Evolutionary conservation across 2,888 invertebrate species (phyloP), one percentile per base, ranked within the genome.

Genomic region (Electrophaes corylata): DNA sequence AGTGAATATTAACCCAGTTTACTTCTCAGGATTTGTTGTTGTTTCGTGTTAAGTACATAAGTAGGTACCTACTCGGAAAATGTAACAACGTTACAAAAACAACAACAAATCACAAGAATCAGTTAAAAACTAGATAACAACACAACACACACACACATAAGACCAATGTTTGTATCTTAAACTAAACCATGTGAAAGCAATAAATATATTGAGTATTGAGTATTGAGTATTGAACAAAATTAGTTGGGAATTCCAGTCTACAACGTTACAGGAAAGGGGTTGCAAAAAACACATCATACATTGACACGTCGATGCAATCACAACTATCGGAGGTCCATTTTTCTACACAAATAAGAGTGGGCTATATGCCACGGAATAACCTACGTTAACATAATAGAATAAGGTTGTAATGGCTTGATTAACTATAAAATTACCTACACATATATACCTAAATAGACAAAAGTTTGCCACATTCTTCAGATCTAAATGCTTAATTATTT

Each of bases 191-290:
- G n/a, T n/a, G n/a, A n/a, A n/a, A n/a, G n/a, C n/a, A n/a, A n/a
- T n/a, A n/a, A n/a, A n/a, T n/a, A n/a, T n/a, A n/a, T n/a, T n/a
- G n/a, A n/a, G n/a, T n/a, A n/a, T n/a, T n/a, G n/a, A n/a, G n/a
- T n/a, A n/a, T n/a, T n/a, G n/a, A n/a, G n/a, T n/a, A n/a, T n/a
- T n/a, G n/a, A 31, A 31, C 31, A 31, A 31, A 16, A 26, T 19
- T 19, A 8, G 16, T 4, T 39, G 57, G 56, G 40, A 57, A 41
- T 46, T 46, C 57, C 57, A 50, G 8, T 6, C 12, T 19, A 14
- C 56, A 50, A 23, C 11, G 8, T 10, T 51, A 41, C 57, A 57
- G 50, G 57, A 51, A 57, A 57, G 57, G 57, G 57, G 50, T 46
- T 26, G n/a, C 1, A 16, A 49, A 2, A 31, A 40, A 35, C 12